Evolutionary conservation across 2,797 vertebrate genomes (phyloP), one percentile per base, ranked within the genome.

Genomic region (Cuculus canorus): DNA sequence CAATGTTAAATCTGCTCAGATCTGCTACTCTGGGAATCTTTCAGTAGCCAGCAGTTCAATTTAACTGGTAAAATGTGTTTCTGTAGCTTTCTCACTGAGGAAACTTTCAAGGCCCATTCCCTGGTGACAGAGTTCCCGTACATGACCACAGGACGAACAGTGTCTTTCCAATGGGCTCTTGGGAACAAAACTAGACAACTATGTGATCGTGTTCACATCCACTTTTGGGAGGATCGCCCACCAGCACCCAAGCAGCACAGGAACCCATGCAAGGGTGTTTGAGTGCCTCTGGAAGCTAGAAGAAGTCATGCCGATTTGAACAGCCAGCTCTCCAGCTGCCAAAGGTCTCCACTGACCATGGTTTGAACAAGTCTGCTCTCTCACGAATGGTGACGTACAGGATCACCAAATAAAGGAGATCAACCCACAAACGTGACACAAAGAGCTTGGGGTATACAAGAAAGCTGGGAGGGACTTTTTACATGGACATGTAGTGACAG

Each of bases 1-100:
- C 80, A 69, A 19, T 17, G 53, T 80, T 88, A 88, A 93, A 92
- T 89, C 77, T 93, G 47, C 69, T 92, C 82, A 57, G 65, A 94
- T 92, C 69, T 84, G 80, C 64, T 92, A 53, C 63, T 93, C 64
- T 48, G 68, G 73, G 82, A 88, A 72, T 66, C 72, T 83, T 80
- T 77, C 70, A 28, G n/a, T 17, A 56, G 79, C 52, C 77, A 86
- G 41, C 25, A 48, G 43, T 47, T 93, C 33, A 27, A 0, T 71
- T 77, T 73, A 77, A 52, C 45, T 71, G 71, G 39, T 57, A 54
- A 95, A 84, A 85, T 0, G 1, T 11, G 17, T 73, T 88, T 82
- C 56, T 41, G 63, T 37, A 43, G 19, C 30, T 11, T 82, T 64
- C 5, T 63, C 4, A 11, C 21, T 3, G 12, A 22, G 4, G 19